These are phyloP conservation scores for Pissodes strobi DNA, from an alignment of 1,140 invertebrate genomes.

Conservation along the genomic window DNA sequence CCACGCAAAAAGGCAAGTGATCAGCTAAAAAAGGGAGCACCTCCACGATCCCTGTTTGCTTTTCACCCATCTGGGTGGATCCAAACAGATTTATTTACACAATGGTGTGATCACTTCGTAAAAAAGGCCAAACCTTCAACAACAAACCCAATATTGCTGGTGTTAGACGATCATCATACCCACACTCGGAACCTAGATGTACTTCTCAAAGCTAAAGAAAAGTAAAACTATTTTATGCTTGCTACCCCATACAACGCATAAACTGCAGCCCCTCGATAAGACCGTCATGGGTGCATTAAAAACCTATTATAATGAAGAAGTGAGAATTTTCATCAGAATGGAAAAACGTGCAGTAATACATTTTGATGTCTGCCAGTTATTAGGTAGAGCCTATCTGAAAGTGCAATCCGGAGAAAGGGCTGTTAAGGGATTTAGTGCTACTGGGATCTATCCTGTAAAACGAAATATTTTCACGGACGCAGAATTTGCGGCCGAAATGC, in stretches of 20 bases:
- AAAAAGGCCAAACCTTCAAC: conserved; percentile 28
- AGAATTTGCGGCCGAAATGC: conserved; percentile 34
- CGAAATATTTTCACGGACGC: conserved; percentile 29
- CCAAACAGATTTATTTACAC: too few species aligned
- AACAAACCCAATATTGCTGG: too few species aligned
- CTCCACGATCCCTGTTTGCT: too few species aligned
- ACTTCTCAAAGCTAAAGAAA: conserved; percentile 43
- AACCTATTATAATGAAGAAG: conserved; percentile 38
- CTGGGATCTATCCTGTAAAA: conserved; percentile 26
- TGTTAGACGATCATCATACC: too few species aligned
- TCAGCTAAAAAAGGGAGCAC: too few species aligned
- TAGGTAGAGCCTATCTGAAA: conserved; percentile 26
- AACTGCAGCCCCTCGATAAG: conserved; percentile 18
- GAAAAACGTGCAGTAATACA: conserved; percentile 22
- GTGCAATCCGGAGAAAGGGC: conserved; percentile 14
- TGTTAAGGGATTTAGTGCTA: conserved; percentile 39
- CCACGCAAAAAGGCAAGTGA: conserved; percentile 50
- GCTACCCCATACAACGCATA: too few species aligned
- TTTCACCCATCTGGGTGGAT: too few species aligned
- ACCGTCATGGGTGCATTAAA: conserved; percentile 13
- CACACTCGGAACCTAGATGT: conserved; percentile 45
- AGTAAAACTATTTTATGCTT: conserved; percentile 31
- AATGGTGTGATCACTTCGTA: conserved; percentile 46
- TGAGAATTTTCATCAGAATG: conserved; percentile 19
- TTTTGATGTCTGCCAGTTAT: conserved; percentile 14